Percentiles rank a stretch among this genome's conserved stretches.
These are phyloP conservation scores for Rhea americana DNA, from an alignment of 2,113 vertebrate genomes.

Conservation along the genomic window DNA sequence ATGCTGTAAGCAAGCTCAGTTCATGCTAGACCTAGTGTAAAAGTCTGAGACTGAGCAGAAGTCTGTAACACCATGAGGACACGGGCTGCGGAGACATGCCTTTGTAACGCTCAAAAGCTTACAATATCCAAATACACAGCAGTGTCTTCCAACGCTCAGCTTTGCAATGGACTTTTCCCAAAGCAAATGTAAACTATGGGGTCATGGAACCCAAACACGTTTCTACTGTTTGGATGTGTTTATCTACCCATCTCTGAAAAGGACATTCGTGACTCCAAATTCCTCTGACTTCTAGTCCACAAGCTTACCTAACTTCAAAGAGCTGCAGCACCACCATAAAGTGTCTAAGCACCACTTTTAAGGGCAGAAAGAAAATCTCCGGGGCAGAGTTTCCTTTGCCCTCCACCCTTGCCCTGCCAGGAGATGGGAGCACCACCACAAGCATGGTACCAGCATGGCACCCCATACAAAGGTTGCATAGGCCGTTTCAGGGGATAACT, in stretches of 20 bases:
- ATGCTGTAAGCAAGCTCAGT: background rate
- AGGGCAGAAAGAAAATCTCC: background rate
- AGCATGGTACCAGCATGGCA: rapidly evolving
- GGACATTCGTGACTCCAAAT: background rate
- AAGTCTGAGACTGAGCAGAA: background rate
- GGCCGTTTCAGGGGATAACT: background rate
- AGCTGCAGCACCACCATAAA: background rate
- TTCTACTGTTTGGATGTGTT: background rate
- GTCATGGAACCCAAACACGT: background rate
- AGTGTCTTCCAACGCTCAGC: background rate
- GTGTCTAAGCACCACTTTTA: too few species aligned
- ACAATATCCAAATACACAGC: background rate
- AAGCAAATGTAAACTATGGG: background rate
- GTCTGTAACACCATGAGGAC: background rate
- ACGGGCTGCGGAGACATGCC: background rate
- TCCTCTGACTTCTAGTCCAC: background rate
- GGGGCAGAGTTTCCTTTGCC: background rate
- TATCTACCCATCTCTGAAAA: background rate
- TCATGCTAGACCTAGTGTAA: background rate
- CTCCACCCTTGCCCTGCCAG: background rate
- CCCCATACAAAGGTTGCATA: background rate
- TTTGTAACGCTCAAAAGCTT: background rate
- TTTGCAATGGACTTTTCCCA: background rate
- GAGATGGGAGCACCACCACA: background rate
- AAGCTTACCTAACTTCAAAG: background rate